These are phyloP conservation scores for Acanthacorydalis orientalis DNA, from an alignment of 2,888 invertebrate species.

Conservation along the genomic window DNA sequence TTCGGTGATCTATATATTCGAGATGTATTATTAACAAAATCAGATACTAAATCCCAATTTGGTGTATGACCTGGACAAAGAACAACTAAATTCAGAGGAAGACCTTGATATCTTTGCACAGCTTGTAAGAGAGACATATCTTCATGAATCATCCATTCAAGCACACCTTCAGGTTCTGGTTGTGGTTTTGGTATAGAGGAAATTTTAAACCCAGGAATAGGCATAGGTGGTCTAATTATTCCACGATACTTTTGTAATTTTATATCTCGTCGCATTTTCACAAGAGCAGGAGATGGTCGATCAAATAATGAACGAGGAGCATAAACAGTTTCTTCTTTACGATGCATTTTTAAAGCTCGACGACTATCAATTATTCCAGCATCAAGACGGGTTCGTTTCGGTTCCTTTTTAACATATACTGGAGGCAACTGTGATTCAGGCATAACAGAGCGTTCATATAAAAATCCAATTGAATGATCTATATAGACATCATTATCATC, in stretches of 20 bases:
- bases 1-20: slow-evolving; percentile 77
- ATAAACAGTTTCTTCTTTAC: slow-evolving; percentile 57
- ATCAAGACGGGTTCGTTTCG: slow-evolving; percentile 53
- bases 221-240: slow-evolving; percentile 34
- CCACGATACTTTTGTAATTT: slow-evolving; percentile 48
- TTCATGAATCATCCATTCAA: slow-evolving; percentile 84
- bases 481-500: slow-evolving; percentile 85
- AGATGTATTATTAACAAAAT: slow-evolving; percentile 75
- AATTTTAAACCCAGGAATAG: slow-evolving; percentile 34
- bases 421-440: slow-evolving; percentile 66
- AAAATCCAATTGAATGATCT: slow-evolving; percentile 66
- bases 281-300: slow-evolving; percentile 52
- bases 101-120: slow-evolving; percentile 51
- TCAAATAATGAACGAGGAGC: slow-evolving; percentile 73
- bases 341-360: slow-evolving; percentile 39
- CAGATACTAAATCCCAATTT: slow-evolving; percentile 93
- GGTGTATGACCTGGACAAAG: slow-evolving; percentile 71
- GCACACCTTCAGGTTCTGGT: slow-evolving; percentile 45
- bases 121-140: slow-evolving; percentile 79
- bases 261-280: slow-evolving; percentile 61
- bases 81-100: slow-evolving; percentile 58
- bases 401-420: slow-evolving; percentile 61
- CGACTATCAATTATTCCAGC: slow-evolving; percentile 34
- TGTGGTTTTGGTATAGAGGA: slow-evolving; percentile 31
- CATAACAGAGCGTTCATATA: slow-evolving; percentile 65